These are phyloP conservation scores for Eristalinus sepulchralis DNA, from an alignment of 2,888 invertebrate species.

Conservation along the genomic window DNA sequence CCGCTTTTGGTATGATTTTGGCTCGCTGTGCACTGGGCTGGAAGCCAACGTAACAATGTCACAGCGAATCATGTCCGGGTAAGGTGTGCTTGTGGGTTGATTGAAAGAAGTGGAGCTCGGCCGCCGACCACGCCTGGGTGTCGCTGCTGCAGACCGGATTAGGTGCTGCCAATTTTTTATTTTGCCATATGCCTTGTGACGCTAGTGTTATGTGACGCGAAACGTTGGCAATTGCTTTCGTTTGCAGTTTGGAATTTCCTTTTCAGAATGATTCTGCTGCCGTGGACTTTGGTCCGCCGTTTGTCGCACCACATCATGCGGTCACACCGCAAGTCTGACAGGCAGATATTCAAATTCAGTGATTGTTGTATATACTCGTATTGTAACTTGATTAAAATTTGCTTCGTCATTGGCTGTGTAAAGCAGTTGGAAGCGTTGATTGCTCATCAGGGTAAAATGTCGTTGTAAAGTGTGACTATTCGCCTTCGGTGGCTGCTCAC, in stretches of 20 bases:
- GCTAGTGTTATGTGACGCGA: background rate
- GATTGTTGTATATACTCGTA: background rate
- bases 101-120: slow-evolving; percentile 22
- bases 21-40: slow-evolving; percentile 31
- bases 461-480: too few relatives aligned
- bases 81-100: slow-evolving; percentile 22
- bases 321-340: background rate
- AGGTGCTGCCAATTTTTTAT: background rate
- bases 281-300: background rate
- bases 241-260: background rate
- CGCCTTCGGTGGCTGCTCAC: too few relatives aligned
- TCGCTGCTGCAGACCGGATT: background rate
- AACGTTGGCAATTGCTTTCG: background rate
- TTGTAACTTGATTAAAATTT: background rate
- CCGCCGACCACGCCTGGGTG: slow-evolving; percentile 21
- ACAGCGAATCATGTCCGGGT: slow-evolving; percentile 30
- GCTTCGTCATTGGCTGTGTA: background rate
- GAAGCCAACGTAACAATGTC: slow-evolving; percentile 21
- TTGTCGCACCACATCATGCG: background rate
- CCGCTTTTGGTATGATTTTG: background rate
- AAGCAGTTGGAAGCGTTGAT: background rate
- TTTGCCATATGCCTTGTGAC: background rate
- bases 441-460: too few relatives aligned
- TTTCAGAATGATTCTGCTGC: background rate
- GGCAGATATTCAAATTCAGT: background rate